These are phyloP conservation scores for Buceros bicornis DNA, from an alignment of 2,797 vertebrate species.

Conservation along the genomic window DNA sequence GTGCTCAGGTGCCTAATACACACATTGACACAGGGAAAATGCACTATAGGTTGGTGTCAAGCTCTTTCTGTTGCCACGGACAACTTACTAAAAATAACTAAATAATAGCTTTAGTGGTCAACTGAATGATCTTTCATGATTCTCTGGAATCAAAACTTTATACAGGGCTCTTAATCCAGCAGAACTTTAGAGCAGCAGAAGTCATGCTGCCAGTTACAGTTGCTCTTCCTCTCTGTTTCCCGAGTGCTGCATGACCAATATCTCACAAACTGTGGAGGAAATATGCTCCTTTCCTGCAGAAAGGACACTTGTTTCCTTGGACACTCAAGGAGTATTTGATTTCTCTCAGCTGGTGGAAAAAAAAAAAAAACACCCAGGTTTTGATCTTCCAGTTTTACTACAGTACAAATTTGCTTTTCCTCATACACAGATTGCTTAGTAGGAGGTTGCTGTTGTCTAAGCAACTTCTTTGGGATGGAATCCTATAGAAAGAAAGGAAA, in stretches of 20 bases:
- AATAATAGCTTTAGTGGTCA: not conserved
- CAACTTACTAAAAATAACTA: not conserved
- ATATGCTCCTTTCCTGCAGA: not conserved
- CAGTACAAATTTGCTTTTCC: not conserved
- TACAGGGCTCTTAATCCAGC: not conserved
- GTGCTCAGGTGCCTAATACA: not conserved
- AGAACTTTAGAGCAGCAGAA: not conserved
- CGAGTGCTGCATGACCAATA: fast-evolving
- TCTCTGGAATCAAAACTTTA: not conserved
- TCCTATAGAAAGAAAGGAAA: not conserved
- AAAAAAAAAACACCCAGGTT: not conserved
- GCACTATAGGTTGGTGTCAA: no score
- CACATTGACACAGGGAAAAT: fast-evolving
- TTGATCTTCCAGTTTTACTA: not conserved
- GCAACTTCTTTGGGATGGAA: slow-evolving; percentile 53
- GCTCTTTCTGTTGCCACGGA: not conserved
- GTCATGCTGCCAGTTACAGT: not conserved
- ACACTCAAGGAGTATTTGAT: not conserved
- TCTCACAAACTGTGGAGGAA: not conserved
- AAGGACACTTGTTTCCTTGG: not conserved
- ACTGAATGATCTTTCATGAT: not conserved
- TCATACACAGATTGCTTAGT: not conserved
- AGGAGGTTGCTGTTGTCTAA: not conserved
- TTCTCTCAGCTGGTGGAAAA: not conserved
- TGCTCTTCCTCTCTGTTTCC: not conserved